phyloP scores from a whole-genome alignment of 2,888 invertebrate genomes.

The Piscicola geometra region DNA sequence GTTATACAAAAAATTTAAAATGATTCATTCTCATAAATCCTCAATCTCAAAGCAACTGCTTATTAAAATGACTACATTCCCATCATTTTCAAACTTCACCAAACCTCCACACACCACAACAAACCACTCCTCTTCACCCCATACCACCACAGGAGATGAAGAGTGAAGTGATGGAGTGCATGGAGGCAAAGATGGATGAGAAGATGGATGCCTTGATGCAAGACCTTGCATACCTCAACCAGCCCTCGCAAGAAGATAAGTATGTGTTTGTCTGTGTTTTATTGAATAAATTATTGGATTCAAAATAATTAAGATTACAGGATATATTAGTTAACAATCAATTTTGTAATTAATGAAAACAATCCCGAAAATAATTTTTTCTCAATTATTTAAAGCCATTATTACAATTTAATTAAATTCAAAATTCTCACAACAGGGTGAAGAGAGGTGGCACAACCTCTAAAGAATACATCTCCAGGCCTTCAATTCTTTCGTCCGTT shows the following conservation, averaged over 20 bases:
- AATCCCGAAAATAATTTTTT: neutral
- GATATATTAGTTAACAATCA: too few species aligned
- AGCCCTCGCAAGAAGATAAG: neutral
- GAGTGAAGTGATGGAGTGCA: neutral
- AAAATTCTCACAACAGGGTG: conserved; percentile 42
- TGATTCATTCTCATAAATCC: neutral
- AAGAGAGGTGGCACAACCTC: conserved; percentile 57
- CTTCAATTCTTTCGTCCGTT: conserved; percentile 69
- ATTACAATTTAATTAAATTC: conserved; percentile 39
- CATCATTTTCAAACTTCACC: too few species aligned
- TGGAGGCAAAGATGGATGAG: neutral
- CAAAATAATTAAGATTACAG: too few species aligned
- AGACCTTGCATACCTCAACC: neutral
- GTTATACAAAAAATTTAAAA: neutral
- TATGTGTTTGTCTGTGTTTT: neutral
- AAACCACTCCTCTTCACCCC: too few species aligned
- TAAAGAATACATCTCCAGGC: conserved; percentile 68
- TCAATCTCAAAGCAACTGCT: neutral
- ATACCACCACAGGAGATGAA: conserved; percentile 14
- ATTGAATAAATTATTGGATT: too few species aligned
- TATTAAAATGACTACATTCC: too few species aligned
- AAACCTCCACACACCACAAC: too few species aligned
- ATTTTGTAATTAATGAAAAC: too few species aligned
- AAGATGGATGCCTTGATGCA: neutral
- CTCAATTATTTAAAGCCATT: neutral